Base-by-base conservation (phyloP, 1,140 invertebrate species). In the Rhagoletis pomonella region DNA sequence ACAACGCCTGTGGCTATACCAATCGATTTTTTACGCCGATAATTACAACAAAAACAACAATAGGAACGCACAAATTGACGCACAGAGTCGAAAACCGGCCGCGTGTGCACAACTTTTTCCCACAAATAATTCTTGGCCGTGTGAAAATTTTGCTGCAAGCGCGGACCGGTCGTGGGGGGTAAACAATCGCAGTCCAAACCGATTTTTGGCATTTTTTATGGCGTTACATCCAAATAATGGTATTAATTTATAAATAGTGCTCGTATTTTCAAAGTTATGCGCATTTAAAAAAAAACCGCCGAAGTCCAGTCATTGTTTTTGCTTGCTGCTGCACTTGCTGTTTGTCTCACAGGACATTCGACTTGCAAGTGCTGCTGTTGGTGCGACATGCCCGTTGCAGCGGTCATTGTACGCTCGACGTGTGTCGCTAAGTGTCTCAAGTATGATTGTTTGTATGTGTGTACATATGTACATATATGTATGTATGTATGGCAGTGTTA, bases 21-120 rank as follows among this genome's bases (percentile, higher is more conserved):
- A 64, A 88, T 88, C 85, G 87, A 88, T 88, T 88, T 88, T 87
- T 58, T 86, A 64, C 77, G 87, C 47, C 85, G 60, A 81, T 64
- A 84, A 87, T 84, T 17, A 62, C 64, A 58, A 58, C 85, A 86
- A 67, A 85, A 59, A 47, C 87, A 88, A 69, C 87, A 88, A 86
- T 86, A 88, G 85, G 29, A 62, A 81, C 69, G 58, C 58, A 81
- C 73, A 55, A 55, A 10, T 3, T 42, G 73, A 7, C 44, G 47
- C 19, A 55, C 7, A 4, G 4, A 10, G n/a, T 85, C 67, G 84
- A 88, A n/a, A 58, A 85, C 87, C 85, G 87, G 87, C 58, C 58
- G 87, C 60, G 85, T 58, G 47, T 88, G 73, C n/a, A 44, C 14
- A 44, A 42, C 39, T 58, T 86, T 86, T 84, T 88, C 87, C 86